These are phyloP conservation scores for Drosophila diplacantha DNA, from an alignment of 2,888 invertebrate genomes.

Conservation along the genomic window DNA sequence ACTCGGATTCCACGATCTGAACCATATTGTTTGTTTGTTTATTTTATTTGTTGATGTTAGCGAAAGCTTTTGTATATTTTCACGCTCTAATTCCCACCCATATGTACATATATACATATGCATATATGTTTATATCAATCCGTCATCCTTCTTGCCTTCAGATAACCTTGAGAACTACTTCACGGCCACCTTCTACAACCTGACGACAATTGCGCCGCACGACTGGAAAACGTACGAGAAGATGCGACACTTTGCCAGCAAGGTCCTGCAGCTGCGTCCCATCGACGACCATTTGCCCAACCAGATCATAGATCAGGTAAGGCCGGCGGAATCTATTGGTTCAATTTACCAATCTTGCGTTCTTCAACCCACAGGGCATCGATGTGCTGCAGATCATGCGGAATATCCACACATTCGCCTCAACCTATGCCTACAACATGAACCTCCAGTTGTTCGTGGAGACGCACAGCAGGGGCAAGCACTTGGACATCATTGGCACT, in stretches of 20 bases:
- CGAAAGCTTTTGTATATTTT: background rate
- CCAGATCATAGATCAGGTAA: constrained; percentile 94
- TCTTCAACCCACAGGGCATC: constrained; percentile 82
- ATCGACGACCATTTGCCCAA: constrained; percentile 97
- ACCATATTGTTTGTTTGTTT: background rate
- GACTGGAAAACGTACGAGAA: constrained; percentile 98
- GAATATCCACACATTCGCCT: constrained; percentile 96
- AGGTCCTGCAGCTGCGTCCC: constrained; percentile 88
- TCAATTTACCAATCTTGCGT: background rate
- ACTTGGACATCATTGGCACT: constrained; percentile 96
- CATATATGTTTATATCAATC: no score
- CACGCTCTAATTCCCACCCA: background rate
- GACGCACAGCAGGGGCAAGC: constrained; percentile 92
- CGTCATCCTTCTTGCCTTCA: constrained; percentile 40
- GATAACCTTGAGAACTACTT: constrained; percentile 90
- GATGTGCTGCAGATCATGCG: constrained; percentile 98
- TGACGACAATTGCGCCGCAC: constrained; percentile 97
- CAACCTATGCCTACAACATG: constrained; percentile 95
- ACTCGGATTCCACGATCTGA: rapidly evolving
- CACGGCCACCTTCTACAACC: constrained; percentile 96
- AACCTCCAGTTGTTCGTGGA: constrained; percentile 98
- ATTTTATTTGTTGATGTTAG: constrained; percentile 1
- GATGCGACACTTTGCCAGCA: constrained; percentile 94
- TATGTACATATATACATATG: no score
- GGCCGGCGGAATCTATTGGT: no score